Evolutionary conservation across 2,888 invertebrate genomes (phyloP).

Genomic region (Mystacides longicornis): DNA sequence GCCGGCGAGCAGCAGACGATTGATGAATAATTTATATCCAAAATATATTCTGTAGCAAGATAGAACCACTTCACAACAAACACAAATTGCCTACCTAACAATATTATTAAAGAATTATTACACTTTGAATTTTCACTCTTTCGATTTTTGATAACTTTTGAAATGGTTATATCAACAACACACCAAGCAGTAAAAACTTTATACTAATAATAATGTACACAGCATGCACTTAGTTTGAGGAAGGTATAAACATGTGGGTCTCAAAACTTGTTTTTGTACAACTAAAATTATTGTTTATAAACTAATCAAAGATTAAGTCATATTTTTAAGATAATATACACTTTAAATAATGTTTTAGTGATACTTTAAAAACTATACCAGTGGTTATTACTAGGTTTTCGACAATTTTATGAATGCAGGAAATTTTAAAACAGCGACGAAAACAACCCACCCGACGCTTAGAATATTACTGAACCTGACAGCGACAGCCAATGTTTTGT

Average conservation of each 20-base stretch:
- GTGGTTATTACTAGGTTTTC: too few species aligned
- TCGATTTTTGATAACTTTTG: neutral
- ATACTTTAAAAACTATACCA: too few species aligned
- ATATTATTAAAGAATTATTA: too few species aligned
- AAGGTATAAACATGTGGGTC: neutral
- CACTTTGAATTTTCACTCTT: neutral
- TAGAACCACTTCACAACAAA: neutral
- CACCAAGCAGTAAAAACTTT: too few species aligned
- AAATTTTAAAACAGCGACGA: too few species aligned
- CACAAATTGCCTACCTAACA: neutral
- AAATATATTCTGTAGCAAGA: neutral
- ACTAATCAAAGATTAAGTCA: too few species aligned
- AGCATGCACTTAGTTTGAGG: neutral
- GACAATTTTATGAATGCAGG: too few species aligned
- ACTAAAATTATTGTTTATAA: neutral
- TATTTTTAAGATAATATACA: too few species aligned
- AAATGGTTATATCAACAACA: neutral
- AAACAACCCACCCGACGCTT: too few species aligned
- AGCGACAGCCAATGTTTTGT: too few species aligned
- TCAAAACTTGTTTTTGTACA: neutral
- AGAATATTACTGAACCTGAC: too few species aligned
- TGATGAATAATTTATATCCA: constrained; percentile 1
- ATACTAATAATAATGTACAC: neutral
- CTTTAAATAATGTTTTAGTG: too few species aligned
- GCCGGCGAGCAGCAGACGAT: neutral